These are phyloP conservation scores for Rhorus exstirpatorius DNA, from an alignment of 2,888 invertebrate genomes.

Conservation along the genomic window DNA sequence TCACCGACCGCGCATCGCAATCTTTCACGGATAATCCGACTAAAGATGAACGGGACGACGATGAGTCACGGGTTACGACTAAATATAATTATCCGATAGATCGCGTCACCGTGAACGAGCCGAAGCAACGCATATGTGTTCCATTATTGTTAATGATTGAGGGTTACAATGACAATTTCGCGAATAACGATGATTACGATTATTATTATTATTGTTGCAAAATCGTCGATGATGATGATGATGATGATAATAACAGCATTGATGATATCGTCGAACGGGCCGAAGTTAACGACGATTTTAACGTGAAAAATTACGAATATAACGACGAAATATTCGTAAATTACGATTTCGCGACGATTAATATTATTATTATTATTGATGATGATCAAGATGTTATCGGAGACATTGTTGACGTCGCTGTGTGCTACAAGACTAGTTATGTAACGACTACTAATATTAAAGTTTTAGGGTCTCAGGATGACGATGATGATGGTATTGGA, in stretches of 20 bases:
- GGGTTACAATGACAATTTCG: conserved; percentile 75
- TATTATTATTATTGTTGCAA: conserved; percentile 73
- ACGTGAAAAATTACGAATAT: conserved; percentile 22
- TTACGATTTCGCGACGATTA: conserved; percentile 64
- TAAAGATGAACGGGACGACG: conserved; percentile 72
- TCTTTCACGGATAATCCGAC: conserved; percentile 80
- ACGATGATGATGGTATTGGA: conserved; percentile 86
- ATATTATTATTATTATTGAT: conserved; percentile 79
- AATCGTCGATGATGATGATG: conserved; percentile 6
- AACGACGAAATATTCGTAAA: no score
- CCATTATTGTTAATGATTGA: conserved; percentile 84
- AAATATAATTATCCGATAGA: conserved; percentile 73
- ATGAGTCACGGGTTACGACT: conserved; percentile 74
- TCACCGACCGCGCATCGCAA: conserved; percentile 82
- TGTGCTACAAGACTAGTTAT: conserved; percentile 83
- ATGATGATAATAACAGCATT: conserved; percentile 23
- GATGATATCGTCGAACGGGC: conserved; percentile 25
- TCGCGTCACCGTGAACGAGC: conserved; percentile 83
- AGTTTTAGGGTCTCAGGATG: conserved; percentile 83
- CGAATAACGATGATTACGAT: conserved; percentile 70
- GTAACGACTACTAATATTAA: conserved; percentile 83
- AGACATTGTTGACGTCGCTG: conserved; percentile 81
- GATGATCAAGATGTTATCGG: conserved; percentile 80
- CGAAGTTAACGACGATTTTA: conserved; percentile 13
- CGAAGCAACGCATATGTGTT: conserved; percentile 86